These are phyloP conservation scores for Brachionus calyciflorus DNA, from an alignment of 1,140 invertebrate genomes.

Conservation along the genomic window DNA sequence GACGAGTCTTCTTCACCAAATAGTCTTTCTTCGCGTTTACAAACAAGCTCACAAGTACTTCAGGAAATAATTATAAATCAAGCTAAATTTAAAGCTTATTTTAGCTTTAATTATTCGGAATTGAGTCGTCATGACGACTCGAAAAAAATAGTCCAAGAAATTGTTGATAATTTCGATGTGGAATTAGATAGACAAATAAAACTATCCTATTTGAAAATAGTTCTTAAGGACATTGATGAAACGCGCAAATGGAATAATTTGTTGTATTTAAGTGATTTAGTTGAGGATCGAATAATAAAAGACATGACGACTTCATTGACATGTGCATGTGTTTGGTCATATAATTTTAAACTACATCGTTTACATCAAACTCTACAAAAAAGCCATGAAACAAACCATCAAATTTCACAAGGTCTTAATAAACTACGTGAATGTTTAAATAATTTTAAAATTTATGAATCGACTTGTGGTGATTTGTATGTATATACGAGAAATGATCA, in stretches of 20 bases:
- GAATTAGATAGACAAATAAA: not conserved
- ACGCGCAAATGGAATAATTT: slow-evolving; percentile 33
- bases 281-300: not conserved
- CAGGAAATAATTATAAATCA: not conserved
- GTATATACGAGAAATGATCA: slow-evolving; percentile 22
- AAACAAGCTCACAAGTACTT: not conserved
- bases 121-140: not conserved
- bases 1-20: not conserved
- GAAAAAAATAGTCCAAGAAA: not conserved
- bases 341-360: slow-evolving; percentile 44
- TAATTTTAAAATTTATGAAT: slow-evolving; percentile 42
- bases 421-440: slow-evolving; percentile 25
- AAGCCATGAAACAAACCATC: not conserved
- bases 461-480: not conserved
- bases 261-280: not conserved
- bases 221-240: slow-evolving; percentile 15
- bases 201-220: not conserved
- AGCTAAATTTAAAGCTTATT: not conserved
- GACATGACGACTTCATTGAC: not conserved
- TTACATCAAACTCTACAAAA: slow-evolving; percentile 32
- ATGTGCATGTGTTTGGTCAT: slow-evolving; percentile 36
- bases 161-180: not conserved
- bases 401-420: slow-evolving; percentile 11
- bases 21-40: too few species aligned
- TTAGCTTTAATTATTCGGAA: slow-evolving; percentile 2